Percentiles rank a stretch among this genome's conserved stretches.
phyloP scores from a whole-genome alignment of 2,113 vertebrate genomes.

The Prolemur simus region DNA sequence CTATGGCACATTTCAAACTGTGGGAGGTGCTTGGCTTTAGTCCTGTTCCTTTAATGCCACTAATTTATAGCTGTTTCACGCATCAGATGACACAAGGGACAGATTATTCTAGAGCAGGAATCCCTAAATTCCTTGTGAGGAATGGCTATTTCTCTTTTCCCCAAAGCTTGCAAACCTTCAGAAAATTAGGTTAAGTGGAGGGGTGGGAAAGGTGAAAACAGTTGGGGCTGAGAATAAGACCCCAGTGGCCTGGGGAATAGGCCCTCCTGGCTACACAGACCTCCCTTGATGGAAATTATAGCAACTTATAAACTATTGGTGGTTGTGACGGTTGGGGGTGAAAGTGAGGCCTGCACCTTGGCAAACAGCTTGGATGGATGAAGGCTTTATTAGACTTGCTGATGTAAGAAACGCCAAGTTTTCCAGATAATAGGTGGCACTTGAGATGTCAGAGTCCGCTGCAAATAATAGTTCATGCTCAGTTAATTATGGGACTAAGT shows the following conservation, averaged over 20 bases:
- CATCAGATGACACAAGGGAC: neutral
- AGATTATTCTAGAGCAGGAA: conserved; percentile 36
- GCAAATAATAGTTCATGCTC: conserved; percentile 14
- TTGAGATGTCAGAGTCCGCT: conserved; percentile 52
- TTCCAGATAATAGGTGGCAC: neutral
- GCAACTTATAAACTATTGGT: neutral
- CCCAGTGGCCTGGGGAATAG: neutral
- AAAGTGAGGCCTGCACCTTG: neutral
- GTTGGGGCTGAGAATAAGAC: neutral
- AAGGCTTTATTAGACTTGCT: conserved; percentile 7
- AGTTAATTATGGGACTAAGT: conserved; percentile 36
- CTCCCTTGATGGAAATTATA: neutral
- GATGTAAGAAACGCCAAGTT: conserved; percentile 20
- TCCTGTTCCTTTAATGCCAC: conserved; percentile 18
- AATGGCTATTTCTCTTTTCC: conserved; percentile 30
- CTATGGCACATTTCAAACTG: conserved; percentile 4
- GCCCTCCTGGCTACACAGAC: neutral
- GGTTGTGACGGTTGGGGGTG: neutral
- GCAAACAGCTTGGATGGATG: neutral
- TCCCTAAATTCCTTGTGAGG: neutral
- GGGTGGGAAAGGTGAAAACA: neutral
- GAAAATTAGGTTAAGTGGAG: neutral
- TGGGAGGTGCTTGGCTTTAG: neutral
- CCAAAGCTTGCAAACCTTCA: neutral
- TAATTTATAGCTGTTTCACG: neutral